Evolutionary conservation across 2,888 invertebrate genomes (phyloP), one percentile per base, ranked within the genome.

Genomic region (Ariolimax columbianus): DNA sequence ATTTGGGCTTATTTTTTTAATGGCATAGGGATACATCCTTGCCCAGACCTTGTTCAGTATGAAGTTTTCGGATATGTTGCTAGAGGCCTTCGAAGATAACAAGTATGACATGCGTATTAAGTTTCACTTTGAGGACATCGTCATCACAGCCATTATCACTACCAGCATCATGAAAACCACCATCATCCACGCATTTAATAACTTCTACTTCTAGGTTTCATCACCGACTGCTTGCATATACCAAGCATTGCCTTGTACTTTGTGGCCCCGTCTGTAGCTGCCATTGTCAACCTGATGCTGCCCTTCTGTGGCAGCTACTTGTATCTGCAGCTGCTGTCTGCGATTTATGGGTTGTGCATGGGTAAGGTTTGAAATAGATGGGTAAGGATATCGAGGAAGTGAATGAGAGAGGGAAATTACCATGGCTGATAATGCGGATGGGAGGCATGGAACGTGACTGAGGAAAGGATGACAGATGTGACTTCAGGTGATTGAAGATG

Each of bases 301-400:
- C 91, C 92, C 0, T 91, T 89, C 88, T 92, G 91, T 51, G 55
- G 87, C 9, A 86, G 82, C n/a, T 92, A 91, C 84, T 43, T 83
- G 1, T 40, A 88, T 0, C 83, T 93, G 30, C 90, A 88, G 0
- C 19, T 87, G 2, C 90, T 90, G 84, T 87, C 91, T 14, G 90
- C 87, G 11, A 87, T 91, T 0, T 93, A 92, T 86, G 93, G 93
- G 0, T 77, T 92, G 3, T 93, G 93, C 80, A 93, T 93, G 93
- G 93, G 93, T 93, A 86, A 89, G 92, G 88, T 17, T 19, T 51
- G n/a, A n/a, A 36, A n/a, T 77, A 19, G 33, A 33, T 30, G 66
- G 30, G 9, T 30, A 33, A 33, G 33, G 17, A n/a, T n/a, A n/a
- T n/a, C n/a, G n/a, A 6, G 17, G 9, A 33, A 23, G 11, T 55